Evolutionary conservation across 2,113 vertebrate species (phyloP), one percentile per base, ranked within the genome.

Genomic region (Campylomormyrus numenius): DNA sequence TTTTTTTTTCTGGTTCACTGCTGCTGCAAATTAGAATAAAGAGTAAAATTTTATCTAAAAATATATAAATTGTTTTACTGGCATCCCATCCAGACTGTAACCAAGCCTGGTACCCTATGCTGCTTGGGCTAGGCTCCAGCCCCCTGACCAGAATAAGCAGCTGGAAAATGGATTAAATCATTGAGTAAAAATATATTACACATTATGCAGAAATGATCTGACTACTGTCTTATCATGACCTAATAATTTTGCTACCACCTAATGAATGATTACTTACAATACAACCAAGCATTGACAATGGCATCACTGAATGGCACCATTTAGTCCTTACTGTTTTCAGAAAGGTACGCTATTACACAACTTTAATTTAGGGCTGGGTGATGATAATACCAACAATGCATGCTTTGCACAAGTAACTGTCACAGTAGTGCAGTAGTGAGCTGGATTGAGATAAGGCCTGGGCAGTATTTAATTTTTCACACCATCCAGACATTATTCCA

Each of bases 11-110:
- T 56, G 49, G 24, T 87, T 91, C 56, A 50, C 66, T 93, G 27
- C 35, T 91, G 91, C 92, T 92, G 46, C 89, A 85, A 88, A 49
- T 88, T 88, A 66, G 70, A 88, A 89, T 89, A 92, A 93, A 92
- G 90, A 92, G 90, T 19, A 80, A 80, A 39, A 80, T 42, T 80
- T 39, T 42, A 80, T 42, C 35, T 80, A 42, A 80, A 80, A 39
- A 80, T 70, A 5, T 80, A 80, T 39, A 80, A 19, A 80, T 42
- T 80, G 13, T 42, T 80, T 80, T 80, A 42, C 74, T 80, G 74
- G 15, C 3, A 42, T 80, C 5, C 35, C 15, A 19, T 80, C 15
- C 74, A 80, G 35, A 42, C 2, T 19, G 35, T 80, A 80, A 2
- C 74, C 35, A 39, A 42, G 35, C 35, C 74, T 19, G 15, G 74